Evolutionary conservation across 2,113 vertebrate species (phyloP).

Genomic region (Paradisaea rubra): DNA sequence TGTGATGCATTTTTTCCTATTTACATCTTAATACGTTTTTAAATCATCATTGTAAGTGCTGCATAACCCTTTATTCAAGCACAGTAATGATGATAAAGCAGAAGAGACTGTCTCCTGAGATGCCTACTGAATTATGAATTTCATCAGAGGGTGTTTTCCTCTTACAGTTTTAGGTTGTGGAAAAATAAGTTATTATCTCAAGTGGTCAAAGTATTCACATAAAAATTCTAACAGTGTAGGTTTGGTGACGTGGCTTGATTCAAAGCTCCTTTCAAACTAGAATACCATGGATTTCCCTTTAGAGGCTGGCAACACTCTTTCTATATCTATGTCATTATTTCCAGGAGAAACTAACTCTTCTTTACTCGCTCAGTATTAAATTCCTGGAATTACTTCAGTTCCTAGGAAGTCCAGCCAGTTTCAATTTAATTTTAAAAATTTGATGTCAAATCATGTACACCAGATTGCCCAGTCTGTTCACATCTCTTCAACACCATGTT

Average conservation of each 20-base stretch:
- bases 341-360: not conserved
- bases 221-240: not conserved
- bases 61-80: not conserved
- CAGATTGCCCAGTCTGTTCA: not conserved
- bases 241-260: not conserved
- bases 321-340: not conserved
- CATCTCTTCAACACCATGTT: not conserved
- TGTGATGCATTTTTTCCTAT: not conserved
- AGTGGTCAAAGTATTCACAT: not conserved
- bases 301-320: not conserved
- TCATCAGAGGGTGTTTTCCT: not conserved
- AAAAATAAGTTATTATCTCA: not conserved
- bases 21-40: not conserved
- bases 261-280: not conserved
- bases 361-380: not conserved
- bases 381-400: not conserved
- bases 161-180: not conserved
- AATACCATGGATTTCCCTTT: not conserved
- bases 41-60: not conserved
- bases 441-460: not conserved
- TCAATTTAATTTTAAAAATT: not conserved
- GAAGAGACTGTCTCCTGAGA: not conserved
- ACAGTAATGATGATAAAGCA: not conserved
- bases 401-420: not conserved
- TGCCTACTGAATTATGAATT: not conserved